A percentile compares a stretch with the other conserved stretches of the same genome.
Conservation (phyloP, 2,113 vertebrate species). For the Emydura subglobosa region DNA sequence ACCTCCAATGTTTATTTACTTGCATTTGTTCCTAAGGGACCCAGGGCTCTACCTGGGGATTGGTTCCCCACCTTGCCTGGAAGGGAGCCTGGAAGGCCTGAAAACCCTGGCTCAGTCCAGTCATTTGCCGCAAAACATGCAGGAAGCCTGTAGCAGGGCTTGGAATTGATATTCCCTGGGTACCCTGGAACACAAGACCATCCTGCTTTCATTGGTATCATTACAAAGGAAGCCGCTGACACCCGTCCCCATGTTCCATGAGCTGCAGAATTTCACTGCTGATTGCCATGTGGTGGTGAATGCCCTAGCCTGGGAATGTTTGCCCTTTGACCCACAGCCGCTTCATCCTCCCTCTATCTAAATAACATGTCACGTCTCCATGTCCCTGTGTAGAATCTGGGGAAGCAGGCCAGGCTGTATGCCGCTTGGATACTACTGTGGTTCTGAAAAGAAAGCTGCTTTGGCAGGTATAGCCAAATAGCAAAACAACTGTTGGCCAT, state of each 20-base stretch:
- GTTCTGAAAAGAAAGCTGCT: neutral
- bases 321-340: neutral
- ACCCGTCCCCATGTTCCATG: neutral
- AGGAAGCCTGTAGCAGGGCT: neutral
- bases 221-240: neutral
- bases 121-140: neutral
- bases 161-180: neutral
- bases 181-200: neutral
- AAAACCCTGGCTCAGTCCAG: neutral
- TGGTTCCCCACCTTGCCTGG: neutral
- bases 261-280: neutral
- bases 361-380: neutral
- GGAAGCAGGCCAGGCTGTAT: neutral
- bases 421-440: neutral
- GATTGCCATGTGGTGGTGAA: neutral
- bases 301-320: neutral
- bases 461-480: conserved; percentile 49
- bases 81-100: neutral
- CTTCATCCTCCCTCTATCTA: neutral
- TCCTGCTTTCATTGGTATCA: neutral
- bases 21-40: neutral
- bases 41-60: neutral
- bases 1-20: neutral
- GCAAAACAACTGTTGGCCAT: conserved; percentile 56
- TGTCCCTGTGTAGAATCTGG: rapidly evolving